These are phyloP conservation scores for Trachurus trachurus DNA, from an alignment of 2,797 vertebrate species.

Conservation along the genomic window DNA sequence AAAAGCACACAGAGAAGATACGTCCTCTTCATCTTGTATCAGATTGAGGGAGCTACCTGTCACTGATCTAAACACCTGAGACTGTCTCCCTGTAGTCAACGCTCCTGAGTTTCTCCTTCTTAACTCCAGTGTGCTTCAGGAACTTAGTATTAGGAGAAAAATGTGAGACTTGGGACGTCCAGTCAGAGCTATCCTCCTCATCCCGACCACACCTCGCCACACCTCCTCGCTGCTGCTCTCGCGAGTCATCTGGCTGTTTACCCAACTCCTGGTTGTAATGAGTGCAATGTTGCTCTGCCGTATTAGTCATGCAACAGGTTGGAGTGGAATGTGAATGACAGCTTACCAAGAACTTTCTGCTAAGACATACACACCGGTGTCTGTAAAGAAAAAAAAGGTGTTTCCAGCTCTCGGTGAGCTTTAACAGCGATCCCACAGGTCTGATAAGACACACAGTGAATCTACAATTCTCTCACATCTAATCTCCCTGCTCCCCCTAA, in stretches of 20 bases:
- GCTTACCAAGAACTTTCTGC: constrained; percentile 34
- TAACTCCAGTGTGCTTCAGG: constrained; percentile 5
- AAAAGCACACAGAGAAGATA: constrained; percentile 13
- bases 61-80: constrained; percentile 36
- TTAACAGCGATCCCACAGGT: constrained; percentile 57
- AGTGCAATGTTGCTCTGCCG: constrained; percentile 34
- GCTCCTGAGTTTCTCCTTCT: neutral
- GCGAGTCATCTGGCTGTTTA: constrained; percentile 28
- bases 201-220: constrained; percentile 51
- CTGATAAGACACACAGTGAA: constrained; percentile 60
- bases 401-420: constrained; percentile 54
- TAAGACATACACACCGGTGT: constrained; percentile 36
- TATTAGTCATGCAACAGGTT: constrained; percentile 72
- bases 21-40: neutral
- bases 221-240: constrained; percentile 41
- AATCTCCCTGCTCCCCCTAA: constrained; percentile 57
- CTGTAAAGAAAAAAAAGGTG: constrained; percentile 17
- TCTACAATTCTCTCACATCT: constrained; percentile 75
- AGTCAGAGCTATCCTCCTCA: constrained; percentile 41
- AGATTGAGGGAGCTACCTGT: constrained; percentile 11
- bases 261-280: constrained; percentile 48
- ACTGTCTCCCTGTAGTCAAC: constrained; percentile 12
- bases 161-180: constrained; percentile 2
- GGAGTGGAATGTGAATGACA: constrained; percentile 56
- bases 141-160: constrained; percentile 33